phyloP scores from a whole-genome alignment of 1,140 invertebrate genomes.

The Hydropsyche tenuis region DNA sequence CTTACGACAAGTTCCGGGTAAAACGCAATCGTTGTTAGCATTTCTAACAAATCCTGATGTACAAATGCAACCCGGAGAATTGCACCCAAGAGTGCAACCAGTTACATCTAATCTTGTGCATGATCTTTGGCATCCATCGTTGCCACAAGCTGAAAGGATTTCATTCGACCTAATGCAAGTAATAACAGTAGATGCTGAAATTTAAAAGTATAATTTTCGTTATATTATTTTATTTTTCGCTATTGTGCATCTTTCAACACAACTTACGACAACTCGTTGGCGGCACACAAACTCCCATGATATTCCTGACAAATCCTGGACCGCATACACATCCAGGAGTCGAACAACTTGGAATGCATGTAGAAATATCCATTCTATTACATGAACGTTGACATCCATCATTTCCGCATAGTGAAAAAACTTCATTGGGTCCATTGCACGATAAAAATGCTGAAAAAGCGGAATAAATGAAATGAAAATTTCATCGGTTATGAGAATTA shows the following conservation, averaged over 20 bases:
- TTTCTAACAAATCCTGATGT: background rate
- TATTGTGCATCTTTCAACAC: too few relatives aligned
- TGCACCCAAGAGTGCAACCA: background rate
- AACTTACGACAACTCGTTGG: background rate
- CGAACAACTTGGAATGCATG: background rate
- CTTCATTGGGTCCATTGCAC: background rate
- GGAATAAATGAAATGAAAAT: too few relatives aligned
- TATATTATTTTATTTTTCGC: too few relatives aligned
- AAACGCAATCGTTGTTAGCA: background rate
- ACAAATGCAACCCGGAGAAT: background rate
- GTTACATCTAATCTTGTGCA: background rate
- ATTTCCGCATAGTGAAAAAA: background rate
- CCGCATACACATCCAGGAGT: background rate
- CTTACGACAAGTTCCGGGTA: background rate
- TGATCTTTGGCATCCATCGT: background rate
- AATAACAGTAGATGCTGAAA: background rate
- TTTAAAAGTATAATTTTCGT: too few relatives aligned
- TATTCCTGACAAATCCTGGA: background rate
- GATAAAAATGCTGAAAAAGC: background rate
- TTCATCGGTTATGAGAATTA: background rate
- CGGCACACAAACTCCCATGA: background rate
- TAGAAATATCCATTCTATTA: background rate
- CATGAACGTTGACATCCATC: slow-evolving; percentile 6
- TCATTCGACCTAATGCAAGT: background rate
- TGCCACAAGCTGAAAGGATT: background rate